phyloP scores from a whole-genome alignment of 30 jellyfish, hydroid and myxozoan genomes.

The Hydra vulgaris region DNA sequence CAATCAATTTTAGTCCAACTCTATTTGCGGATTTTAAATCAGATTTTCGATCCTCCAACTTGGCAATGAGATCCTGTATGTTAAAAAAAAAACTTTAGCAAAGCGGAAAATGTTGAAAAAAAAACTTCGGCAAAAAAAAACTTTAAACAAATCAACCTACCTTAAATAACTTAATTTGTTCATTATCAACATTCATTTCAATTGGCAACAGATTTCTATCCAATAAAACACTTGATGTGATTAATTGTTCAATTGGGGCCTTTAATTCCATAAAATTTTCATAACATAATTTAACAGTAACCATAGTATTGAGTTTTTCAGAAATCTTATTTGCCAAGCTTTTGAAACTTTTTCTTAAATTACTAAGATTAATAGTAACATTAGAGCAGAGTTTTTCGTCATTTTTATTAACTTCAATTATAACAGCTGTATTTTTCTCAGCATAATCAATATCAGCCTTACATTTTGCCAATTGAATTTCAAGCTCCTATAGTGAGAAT shows the following conservation, averaged over 20 bases:
- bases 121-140: neutral
- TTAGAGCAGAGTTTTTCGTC: conserved; percentile 51
- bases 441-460: conserved; percentile 62
- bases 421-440: conserved; percentile 53
- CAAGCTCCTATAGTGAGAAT: conserved; percentile 46
- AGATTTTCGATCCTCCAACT: conserved; percentile 71
- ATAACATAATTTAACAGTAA: conserved; percentile 34
- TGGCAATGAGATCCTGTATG: conserved; percentile 53
- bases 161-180: too few species aligned
- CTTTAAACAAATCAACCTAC: too few species aligned
- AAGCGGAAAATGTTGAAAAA: neutral
- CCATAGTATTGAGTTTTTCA: conserved; percentile 56
- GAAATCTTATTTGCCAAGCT: conserved; percentile 38
- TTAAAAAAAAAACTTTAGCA: too few species aligned
- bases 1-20: conserved; percentile 86
- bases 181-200: conserved; percentile 57
- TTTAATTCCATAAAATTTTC: conserved; percentile 56
- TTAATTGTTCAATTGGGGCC: conserved; percentile 58
- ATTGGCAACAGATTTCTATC: conserved; percentile 54
- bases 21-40: conserved; percentile 83
- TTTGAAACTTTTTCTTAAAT: conserved; percentile 39
- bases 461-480: conserved; percentile 39
- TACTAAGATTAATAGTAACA: conserved; percentile 36
- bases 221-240: conserved; percentile 39
- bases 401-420: conserved; percentile 52